Percentiles rank a stretch among this genome's conserved stretches.
phyloP scores from a whole-genome alignment of 2,113 vertebrate species.

The Camelus dromedarius region DNA sequence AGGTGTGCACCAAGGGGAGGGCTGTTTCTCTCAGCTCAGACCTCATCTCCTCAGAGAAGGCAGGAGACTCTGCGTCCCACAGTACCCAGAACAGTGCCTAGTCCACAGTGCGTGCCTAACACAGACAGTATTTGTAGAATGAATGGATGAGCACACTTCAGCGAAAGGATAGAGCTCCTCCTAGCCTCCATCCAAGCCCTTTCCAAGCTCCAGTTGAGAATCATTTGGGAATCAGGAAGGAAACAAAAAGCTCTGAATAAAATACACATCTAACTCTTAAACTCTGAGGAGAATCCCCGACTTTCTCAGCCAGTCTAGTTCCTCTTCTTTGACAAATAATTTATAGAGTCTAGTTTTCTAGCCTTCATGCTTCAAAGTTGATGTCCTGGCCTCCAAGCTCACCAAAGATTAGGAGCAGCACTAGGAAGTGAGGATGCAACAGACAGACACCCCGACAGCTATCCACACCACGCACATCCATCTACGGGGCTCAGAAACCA shows the following conservation, averaged over 20 bases:
- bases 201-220: background rate
- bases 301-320: background rate
- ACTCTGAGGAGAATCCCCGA: background rate
- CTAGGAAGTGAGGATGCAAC: background rate
- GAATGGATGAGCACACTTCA: background rate
- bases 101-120: background rate
- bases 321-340: background rate
- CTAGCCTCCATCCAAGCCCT: background rate
- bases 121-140: background rate
- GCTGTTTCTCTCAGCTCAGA: background rate
- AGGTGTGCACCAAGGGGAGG: background rate
- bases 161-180: background rate
- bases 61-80: background rate
- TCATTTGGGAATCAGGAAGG: background rate
- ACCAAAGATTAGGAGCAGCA: background rate
- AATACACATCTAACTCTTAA: background rate
- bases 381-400: background rate
- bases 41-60: background rate
- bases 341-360: background rate
- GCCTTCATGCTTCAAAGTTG: background rate
- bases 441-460: background rate
- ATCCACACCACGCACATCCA: fast-evolving
- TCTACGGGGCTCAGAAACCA: background rate
- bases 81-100: background rate
- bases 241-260: background rate